These are phyloP conservation scores for Sciaenops ocellatus DNA, from an alignment of 2,797 vertebrate genomes.

Conservation along the genomic window DNA sequence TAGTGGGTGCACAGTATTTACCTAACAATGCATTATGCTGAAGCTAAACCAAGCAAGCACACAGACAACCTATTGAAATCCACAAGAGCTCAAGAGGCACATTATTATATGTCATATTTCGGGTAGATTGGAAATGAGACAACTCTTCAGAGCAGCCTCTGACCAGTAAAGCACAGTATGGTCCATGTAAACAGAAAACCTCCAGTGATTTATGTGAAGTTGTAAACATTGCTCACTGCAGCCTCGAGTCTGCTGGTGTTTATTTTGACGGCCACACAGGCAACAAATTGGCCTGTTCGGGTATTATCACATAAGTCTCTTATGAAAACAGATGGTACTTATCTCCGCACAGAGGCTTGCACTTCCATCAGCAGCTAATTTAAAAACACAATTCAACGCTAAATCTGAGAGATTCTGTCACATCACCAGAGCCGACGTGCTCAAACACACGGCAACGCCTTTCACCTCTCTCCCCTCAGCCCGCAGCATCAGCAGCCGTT, in stretches of 20 bases:
- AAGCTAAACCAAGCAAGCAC: not conserved
- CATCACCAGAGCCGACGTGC: slow-evolving; percentile 28
- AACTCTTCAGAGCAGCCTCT: no score
- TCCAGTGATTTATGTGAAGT: slow-evolving; percentile 6
- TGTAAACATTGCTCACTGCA: slow-evolving; percentile 46
- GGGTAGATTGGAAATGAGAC: no score
- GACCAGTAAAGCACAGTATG: not conserved
- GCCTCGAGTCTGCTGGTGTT: slow-evolving; percentile 56
- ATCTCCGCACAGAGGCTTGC: not conserved
- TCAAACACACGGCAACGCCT: slow-evolving; percentile 80
- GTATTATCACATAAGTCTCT: slow-evolving; percentile 17
- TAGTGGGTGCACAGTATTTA: not conserved
- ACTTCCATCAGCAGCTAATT: slow-evolving; percentile 24
- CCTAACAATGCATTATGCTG: not conserved
- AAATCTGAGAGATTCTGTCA: slow-evolving; percentile 11
- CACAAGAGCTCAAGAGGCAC: not conserved
- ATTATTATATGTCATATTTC: not conserved
- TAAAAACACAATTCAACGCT: not conserved
- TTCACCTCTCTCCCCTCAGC: slow-evolving; percentile 30
- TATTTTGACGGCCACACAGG: slow-evolving; percentile 57
- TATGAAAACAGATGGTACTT: slow-evolving; percentile 25
- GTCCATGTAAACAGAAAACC: not conserved
- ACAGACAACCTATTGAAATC: not conserved
- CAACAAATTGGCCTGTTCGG: slow-evolving; percentile 23
- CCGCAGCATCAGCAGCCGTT: slow-evolving; percentile 56